phyloP scores from a whole-genome alignment of 2,888 invertebrate species.

The Taphrorychus bicolor region DNA sequence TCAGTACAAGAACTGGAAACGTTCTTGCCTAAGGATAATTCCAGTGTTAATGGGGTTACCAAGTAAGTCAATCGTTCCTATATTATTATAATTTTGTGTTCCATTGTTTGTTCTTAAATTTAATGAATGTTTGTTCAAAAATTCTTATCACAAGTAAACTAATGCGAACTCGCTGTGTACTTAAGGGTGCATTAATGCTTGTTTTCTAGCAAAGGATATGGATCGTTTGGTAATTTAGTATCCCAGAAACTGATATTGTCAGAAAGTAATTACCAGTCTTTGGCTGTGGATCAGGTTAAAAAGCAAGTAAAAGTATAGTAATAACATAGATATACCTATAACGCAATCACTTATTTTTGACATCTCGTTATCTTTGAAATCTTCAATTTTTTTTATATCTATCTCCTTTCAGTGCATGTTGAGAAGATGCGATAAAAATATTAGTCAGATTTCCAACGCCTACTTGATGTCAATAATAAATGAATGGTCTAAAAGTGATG shows the following conservation, averaged over 20 bases:
- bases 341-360: no score
- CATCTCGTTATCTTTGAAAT: no score
- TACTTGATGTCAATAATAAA: no score
- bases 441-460: no score
- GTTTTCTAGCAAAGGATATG: conserved; percentile 30
- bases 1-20: conserved; percentile 77
- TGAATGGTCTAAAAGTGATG: no score
- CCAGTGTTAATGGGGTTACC: conserved; percentile 63
- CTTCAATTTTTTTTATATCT: no score
- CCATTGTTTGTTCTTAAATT: background rate
- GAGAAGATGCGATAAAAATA: no score
- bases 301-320: no score
- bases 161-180: background rate
- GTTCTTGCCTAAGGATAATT: conserved; percentile 77
- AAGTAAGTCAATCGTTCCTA: conserved; percentile 66
- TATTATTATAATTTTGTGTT: background rate
- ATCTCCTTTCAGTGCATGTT: no score
- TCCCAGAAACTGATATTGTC: conserved; percentile 8
- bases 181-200: no score
- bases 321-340: no score
- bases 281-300: conserved; percentile 30
- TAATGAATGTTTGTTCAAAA: background rate
- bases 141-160: background rate
- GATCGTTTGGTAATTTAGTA: conserved; percentile 13
- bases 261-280: conserved; percentile 27